These are phyloP conservation scores for Doryteuthis pealeii DNA, from an alignment of 1,140 invertebrate species.

Conservation along the genomic window DNA sequence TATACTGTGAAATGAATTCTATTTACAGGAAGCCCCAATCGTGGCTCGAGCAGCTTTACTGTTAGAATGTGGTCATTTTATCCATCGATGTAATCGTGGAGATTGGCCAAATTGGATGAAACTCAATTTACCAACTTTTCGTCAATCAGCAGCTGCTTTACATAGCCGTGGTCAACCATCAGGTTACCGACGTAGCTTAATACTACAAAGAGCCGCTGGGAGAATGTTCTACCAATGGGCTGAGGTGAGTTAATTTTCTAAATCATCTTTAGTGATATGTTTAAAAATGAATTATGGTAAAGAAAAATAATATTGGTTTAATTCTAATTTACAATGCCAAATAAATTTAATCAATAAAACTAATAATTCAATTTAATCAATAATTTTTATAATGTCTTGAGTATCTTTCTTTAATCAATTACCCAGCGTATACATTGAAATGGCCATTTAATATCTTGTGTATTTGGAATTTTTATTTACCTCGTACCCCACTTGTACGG, in stretches of 20 bases:
- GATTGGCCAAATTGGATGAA: slow-evolving; percentile 98
- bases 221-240: slow-evolving; percentile 98
- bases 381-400: too few species aligned
- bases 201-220: slow-evolving; percentile 88
- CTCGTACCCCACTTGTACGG: too few species aligned
- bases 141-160: slow-evolving; percentile 48
- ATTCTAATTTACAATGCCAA: background rate
- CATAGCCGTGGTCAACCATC: slow-evolving; percentile 55
- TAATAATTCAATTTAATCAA: too few species aligned
- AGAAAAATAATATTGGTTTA: background rate
- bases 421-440: too few species aligned
- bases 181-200: slow-evolving; percentile 72
- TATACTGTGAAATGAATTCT: too few species aligned
- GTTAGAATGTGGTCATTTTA: slow-evolving; percentile 93
- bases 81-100: slow-evolving; percentile 95
- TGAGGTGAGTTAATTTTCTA: slow-evolving; percentile 68
- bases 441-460: too few species aligned
- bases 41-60: slow-evolving; percentile 85
- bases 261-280: too few species aligned
- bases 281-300: too few species aligned
- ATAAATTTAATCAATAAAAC: too few species aligned
- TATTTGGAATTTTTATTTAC: too few species aligned
- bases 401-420: too few species aligned
- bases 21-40: slow-evolving; percentile 86
- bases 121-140: slow-evolving; percentile 76